Evolutionary conservation across 1,140 invertebrate genomes (phyloP), one percentile per base, ranked within the genome.

Genomic region (Dysdera silvatica): DNA sequence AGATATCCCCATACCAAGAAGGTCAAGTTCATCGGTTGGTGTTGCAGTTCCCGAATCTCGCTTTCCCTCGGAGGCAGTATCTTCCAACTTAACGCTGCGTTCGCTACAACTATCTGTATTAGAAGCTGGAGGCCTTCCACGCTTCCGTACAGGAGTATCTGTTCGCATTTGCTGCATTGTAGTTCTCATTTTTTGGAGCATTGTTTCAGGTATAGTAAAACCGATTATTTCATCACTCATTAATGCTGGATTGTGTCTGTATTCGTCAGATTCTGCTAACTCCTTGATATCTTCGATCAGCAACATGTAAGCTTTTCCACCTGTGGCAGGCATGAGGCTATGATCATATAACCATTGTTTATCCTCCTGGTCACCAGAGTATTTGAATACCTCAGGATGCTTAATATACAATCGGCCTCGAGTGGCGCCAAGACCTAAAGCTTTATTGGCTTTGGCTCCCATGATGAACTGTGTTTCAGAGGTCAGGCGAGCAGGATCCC

Each of bases 331-430:
- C 73, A 87, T 87, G 57, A 87, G 75, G 71, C 86, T 85, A 67
- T 87, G 83, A 65, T 83, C 85, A 49, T 83, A 82, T 26, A 91
- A 79, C 87, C 87, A 89, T 71, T 87, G 85, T 72, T 88, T 88
- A 70, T 91, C 88, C 68, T 87, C 85, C 61, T 83, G 83, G 71
- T 91, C 88, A 41, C 87, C 86, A 54, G 83, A 83, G 76, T 90
- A 91, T 71, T 79, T 82, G 49, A 86, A 83, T 16, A 89, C 67
- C 29, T 87, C 85, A 32, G 87, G 84, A 79, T 90, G 87, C 72
- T 87, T 83, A 3, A 86, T 85, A 68, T 88, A 88, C 5, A 89
- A 70, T 28, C 87, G 78, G 5, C 86, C 86, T 69, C 87, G 77
- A 3, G 85, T 86, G 69, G 85, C 84, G 26, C 85, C 85, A 68